Conservation (phyloP, 92 coral and sea anemone genomes). For the Parazoanthus atlanticus region DNA sequence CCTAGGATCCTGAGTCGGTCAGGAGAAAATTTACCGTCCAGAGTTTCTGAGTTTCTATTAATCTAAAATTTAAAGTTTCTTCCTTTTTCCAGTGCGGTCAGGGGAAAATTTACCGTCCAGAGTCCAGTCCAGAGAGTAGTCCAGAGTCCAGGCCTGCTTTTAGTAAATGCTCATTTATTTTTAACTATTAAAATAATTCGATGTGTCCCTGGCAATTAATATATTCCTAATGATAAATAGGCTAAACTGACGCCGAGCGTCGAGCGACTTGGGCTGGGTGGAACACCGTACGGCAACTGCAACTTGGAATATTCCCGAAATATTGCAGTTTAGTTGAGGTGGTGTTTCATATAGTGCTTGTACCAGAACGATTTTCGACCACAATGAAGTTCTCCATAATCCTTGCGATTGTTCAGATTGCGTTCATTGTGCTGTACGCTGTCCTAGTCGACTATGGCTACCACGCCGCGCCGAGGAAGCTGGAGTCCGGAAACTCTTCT, state of each 20-base stretch:
- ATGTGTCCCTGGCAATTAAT: background rate
- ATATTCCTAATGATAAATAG: background rate
- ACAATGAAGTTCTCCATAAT: conserved; percentile 69
- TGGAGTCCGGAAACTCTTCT: conserved; percentile 42
- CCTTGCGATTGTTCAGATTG: conserved; percentile 66
- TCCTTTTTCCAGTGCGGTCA: no score
- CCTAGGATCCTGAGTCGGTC: no score
- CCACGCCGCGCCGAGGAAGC: conserved; percentile 70
- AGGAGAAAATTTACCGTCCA: no score
- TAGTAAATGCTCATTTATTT: no score
- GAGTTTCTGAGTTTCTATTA: no score
- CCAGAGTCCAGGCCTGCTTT: no score
- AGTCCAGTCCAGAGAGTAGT: no score
- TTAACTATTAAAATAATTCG: no score
- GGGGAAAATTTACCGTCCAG: no score
- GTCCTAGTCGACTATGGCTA: conserved; percentile 75
- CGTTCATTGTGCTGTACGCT: conserved; percentile 70
- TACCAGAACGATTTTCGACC: background rate
- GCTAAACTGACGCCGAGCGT: background rate
- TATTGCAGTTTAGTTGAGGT: background rate
- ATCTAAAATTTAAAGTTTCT: no score
- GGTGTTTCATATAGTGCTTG: background rate
- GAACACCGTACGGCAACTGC: background rate
- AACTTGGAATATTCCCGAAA: background rate
- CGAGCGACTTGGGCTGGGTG: background rate